Evolutionary conservation across 2,797 vertebrate genomes (phyloP).

Genomic region (Anguilla megastoma): DNA sequence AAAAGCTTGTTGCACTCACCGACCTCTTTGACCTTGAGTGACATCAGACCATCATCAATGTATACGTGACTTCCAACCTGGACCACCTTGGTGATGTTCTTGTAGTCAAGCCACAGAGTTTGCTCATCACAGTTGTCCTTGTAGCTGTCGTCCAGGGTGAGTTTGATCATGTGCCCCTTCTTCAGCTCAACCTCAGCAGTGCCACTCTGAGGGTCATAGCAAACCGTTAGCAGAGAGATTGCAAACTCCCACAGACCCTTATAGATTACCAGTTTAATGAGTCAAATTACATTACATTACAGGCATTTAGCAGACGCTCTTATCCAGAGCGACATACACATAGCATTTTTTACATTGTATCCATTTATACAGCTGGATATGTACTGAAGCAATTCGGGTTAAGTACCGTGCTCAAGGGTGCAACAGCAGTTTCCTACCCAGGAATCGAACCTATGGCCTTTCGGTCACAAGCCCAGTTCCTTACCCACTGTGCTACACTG

Average conservation of each 20-base stretch:
- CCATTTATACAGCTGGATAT: too few relatives aligned
- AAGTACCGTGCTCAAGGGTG: too few relatives aligned
- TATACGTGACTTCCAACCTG: conserved; percentile 90
- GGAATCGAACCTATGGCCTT: too few relatives aligned
- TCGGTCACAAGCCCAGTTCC: too few relatives aligned
- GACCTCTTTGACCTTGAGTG: conserved; percentile 86
- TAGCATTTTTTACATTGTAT: too few relatives aligned
- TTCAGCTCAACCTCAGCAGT: conserved; percentile 93
- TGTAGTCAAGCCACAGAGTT: conserved; percentile 92
- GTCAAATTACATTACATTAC: not conserved
- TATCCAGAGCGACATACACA: too few relatives aligned
- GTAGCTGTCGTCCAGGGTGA: conserved; percentile 85
- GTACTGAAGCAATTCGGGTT: too few relatives aligned
- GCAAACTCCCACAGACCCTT: not conserved
- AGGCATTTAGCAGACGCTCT: too few relatives aligned
- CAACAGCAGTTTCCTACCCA: too few relatives aligned
- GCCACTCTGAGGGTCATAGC: conserved; percentile 80
- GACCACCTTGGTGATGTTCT: conserved; percentile 92
- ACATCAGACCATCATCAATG: conserved; percentile 95
- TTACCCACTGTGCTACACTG: too few relatives aligned
- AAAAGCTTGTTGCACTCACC: conserved; percentile 65
- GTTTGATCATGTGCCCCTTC: conserved; percentile 79
- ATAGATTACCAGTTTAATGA: not conserved
- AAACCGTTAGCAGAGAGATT: not conserved
- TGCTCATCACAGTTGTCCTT: conserved; percentile 88